These are phyloP conservation scores for Apteryx mantelli DNA, from an alignment of 2,113 vertebrate species.

Conservation along the genomic window DNA sequence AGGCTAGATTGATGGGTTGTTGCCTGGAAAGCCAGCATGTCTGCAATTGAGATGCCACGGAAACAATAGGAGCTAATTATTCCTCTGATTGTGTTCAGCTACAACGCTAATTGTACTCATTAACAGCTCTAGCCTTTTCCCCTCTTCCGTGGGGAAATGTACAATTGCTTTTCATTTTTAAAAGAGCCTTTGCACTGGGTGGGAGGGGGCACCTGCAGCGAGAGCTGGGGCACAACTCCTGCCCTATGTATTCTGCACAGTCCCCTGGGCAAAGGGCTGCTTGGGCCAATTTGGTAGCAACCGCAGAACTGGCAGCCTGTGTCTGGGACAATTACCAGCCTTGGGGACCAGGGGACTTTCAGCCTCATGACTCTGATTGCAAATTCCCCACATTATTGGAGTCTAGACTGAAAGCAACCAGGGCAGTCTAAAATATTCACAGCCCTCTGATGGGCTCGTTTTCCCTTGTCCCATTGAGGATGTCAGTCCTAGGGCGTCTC, in stretches of 20 bases:
- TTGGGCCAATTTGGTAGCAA: not conserved
- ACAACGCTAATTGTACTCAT: constrained; percentile 63
- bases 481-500: not conserved
- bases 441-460: not conserved
- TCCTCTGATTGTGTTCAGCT: constrained; percentile 57
- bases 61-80: constrained; percentile 61
- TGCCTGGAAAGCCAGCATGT: constrained; percentile 11
- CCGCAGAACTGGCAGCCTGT: not conserved
- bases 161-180: constrained; percentile 9
- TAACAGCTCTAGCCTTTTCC: constrained; percentile 55
- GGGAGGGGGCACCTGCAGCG: not conserved
- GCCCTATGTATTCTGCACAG: accelerated
- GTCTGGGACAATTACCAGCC: constrained; percentile 1
- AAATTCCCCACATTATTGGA: not conserved
- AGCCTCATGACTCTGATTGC: not conserved
- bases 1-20: not conserved
- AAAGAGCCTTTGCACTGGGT: not conserved
- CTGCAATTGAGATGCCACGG: not conserved
- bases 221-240: not conserved
- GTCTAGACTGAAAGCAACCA: not conserved
- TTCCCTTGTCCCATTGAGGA: not conserved
- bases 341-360: not conserved
- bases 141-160: not conserved
- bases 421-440: not conserved
- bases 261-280: not conserved